Conservation (phyloP, 2,888 invertebrate species). For the Pediacus dermestoides region DNA sequence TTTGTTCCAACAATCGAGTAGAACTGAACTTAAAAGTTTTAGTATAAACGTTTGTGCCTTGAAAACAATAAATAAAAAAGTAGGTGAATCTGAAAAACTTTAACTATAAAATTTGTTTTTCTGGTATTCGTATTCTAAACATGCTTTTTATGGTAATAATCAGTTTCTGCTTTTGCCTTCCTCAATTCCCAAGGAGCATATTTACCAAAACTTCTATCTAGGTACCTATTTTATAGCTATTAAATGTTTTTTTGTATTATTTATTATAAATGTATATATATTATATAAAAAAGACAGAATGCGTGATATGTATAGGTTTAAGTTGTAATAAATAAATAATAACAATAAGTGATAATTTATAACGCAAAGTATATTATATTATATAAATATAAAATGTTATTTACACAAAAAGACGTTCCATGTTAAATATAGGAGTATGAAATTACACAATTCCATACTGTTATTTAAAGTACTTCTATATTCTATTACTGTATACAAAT, state of each 20-base stretch:
- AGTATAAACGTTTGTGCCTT: constrained; percentile 10
- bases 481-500: constrained; percentile 37
- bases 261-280: constrained; percentile 16
- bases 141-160: no score
- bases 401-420: constrained; percentile 43
- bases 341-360: constrained; percentile 40
- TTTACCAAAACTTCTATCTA: constrained; percentile 13
- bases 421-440: constrained; percentile 40
- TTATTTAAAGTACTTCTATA: constrained; percentile 33
- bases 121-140: no score
- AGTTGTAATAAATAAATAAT: constrained; percentile 25
- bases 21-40: no score
- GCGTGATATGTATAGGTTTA: constrained; percentile 32
- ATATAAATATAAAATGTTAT: constrained; percentile 22
- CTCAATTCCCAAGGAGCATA: constrained; percentile 10
- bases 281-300: constrained; percentile 26
- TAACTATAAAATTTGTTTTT: no score
- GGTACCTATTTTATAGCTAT: neutral
- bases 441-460: constrained; percentile 38
- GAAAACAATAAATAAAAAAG: neutral
- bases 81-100: neutral
- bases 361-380: constrained; percentile 34
- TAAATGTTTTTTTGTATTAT: constrained; percentile 18
- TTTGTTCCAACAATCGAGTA: no score
- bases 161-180: neutral